phyloP scores from a whole-genome alignment of 1,140 invertebrate genomes.

The Conus betulinus region DNA sequence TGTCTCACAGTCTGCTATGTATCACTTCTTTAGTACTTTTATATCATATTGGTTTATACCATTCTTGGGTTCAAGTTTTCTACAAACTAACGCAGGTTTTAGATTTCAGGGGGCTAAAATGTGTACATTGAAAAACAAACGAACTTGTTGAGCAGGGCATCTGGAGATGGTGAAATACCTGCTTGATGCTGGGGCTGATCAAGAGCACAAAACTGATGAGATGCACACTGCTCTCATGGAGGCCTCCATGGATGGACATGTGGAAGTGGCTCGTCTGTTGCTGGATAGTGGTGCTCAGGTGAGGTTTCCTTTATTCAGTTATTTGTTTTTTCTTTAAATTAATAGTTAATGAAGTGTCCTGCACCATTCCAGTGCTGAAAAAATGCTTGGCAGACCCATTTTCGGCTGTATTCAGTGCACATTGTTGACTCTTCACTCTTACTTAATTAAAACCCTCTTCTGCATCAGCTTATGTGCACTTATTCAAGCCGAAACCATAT shows the following conservation, averaged over 20 bases:
- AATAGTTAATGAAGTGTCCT: no score
- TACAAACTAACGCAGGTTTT: neutral
- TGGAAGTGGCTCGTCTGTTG: constrained; percentile 77
- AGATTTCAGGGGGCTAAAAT: neutral
- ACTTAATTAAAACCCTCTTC: no score
- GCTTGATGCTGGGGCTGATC: constrained; percentile 75
- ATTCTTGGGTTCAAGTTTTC: neutral
- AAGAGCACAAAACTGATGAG: constrained; percentile 99
- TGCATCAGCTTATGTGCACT: no score
- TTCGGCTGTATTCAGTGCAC: no score
- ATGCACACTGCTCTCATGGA: constrained; percentile 99
- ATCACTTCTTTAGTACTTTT: neutral
- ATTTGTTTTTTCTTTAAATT: no score
- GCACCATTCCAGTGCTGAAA: no score
- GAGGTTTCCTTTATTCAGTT: neutral
- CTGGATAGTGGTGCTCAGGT: constrained; percentile 88
- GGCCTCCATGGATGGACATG: constrained; percentile 99
- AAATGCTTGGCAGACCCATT: no score
- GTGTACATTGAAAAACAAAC: neutral
- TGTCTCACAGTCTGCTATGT: neutral
- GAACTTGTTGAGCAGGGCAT: constrained; percentile 79
- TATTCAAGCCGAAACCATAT: no score
- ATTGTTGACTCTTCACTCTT: no score
- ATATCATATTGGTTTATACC: neutral
- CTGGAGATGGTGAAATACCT: constrained; percentile 89